Evolutionary conservation across 92 coral and sea anemone species (phyloP).

Genomic region (Siderastrea radians): DNA sequence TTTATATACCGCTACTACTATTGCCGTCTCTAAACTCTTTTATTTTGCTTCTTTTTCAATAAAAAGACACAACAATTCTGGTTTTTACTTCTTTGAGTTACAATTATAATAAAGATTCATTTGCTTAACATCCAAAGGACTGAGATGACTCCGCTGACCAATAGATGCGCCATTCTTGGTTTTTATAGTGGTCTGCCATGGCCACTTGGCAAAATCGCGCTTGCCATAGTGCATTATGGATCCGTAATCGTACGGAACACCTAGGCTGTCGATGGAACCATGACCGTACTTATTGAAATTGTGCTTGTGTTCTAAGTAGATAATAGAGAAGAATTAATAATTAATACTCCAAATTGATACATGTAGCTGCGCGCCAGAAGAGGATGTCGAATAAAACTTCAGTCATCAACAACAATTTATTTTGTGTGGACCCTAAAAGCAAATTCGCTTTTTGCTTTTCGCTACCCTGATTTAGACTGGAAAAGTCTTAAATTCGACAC

Average conservation of each 20-base stretch:
- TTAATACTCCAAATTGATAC: no score
- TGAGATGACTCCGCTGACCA: slow-evolving; percentile 93
- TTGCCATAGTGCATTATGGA: slow-evolving; percentile 97
- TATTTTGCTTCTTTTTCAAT: not conserved
- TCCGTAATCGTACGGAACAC: slow-evolving; percentile 92
- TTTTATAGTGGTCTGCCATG: slow-evolving; percentile 91
- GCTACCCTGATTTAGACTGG: no score
- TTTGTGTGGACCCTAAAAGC: no score
- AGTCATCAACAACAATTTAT: no score
- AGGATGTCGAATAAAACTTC: no score
- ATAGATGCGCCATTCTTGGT: slow-evolving; percentile 86
- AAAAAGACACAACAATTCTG: not conserved
- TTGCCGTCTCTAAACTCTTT: not conserved
- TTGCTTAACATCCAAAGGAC: slow-evolving; percentile 88
- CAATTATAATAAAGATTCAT: slow-evolving; percentile 88
- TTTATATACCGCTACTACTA: no score
- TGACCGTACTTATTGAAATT: slow-evolving; percentile 92
- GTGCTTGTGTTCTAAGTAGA: slow-evolving; percentile 71
- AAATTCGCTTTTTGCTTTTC: no score
- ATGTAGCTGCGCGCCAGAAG: no score
- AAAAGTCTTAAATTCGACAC: no score
- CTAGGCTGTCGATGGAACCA: slow-evolving; percentile 82
- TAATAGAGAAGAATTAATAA: no score
- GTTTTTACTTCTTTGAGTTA: slow-evolving; percentile 10
- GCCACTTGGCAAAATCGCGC: slow-evolving; percentile 89